These are phyloP conservation scores for Scyliorhinus canicula DNA, from an alignment of 2,797 vertebrate genomes.

Conservation along the genomic window DNA sequence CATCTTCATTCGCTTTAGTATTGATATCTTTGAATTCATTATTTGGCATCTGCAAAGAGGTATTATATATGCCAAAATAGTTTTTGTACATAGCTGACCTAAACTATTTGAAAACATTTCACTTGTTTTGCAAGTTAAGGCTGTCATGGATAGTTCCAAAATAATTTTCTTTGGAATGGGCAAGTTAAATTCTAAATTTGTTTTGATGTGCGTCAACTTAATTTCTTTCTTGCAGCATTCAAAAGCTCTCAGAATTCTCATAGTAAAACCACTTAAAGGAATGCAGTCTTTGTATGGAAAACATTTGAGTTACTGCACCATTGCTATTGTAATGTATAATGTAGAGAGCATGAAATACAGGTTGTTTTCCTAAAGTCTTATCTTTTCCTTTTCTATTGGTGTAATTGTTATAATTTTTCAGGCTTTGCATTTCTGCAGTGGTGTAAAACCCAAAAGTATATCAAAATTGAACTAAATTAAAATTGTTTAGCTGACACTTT, in stretches of 20 bases:
- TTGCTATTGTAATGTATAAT: background rate
- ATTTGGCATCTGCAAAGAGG: background rate
- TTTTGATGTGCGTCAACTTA: background rate
- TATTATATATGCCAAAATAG: background rate
- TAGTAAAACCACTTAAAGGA: background rate
- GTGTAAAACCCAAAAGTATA: background rate
- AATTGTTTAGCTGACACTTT: background rate
- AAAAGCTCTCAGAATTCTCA: background rate
- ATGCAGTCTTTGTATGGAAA: background rate
- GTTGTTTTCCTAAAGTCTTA: background rate
- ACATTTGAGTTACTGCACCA: background rate
- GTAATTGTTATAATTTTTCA: background rate
- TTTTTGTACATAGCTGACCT: background rate
- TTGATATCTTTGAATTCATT: background rate
- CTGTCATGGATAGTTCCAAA: background rate
- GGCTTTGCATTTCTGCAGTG: background rate
- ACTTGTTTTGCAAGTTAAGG: background rate
- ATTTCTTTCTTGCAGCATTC: background rate
- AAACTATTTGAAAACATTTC: background rate
- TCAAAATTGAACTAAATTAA: background rate
- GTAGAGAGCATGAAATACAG: background rate
- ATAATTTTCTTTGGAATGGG: conserved; percentile 15
- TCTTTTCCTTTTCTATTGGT: background rate
- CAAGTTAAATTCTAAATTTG: background rate
- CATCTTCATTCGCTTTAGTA: background rate